Evolutionary conservation across 2,113 vertebrate species (phyloP), one percentile per base, ranked within the genome.

Genomic region (Gyps fulvus): DNA sequence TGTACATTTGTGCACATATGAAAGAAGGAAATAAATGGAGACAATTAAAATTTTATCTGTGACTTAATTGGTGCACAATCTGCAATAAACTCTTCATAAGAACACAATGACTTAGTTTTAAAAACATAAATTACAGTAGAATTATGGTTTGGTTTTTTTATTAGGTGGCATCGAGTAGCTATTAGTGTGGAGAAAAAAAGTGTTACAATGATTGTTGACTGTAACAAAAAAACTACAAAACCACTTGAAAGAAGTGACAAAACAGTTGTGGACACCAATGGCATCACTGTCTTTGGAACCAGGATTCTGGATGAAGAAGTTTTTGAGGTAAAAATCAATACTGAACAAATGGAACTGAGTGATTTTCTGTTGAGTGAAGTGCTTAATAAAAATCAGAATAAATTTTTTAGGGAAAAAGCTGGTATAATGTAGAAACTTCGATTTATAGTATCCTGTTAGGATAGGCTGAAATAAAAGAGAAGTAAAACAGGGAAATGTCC

Each of bases 101-200:
- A 72, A 43, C 11, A 54, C 3, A 4, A 15, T 70, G n/a, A 36
- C 42, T 16, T 89, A 9, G 38, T 95, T 76, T 84, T 73, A 70
- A 65, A 81, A 70, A 62, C 23, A 50, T 26, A 72, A 50, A 78
- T 96, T 79, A 80, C 36, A 19, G 40, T 62, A 54, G 36, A 45
- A 38, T 89, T 76, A 13, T 88, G 5, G 3, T 82, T 34, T 47
- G 0, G 7, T 0, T 58, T 38, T 95, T 93, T 90, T 69, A 57
- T 83, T 93, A 99, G 99, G 98, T 99, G 99, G 99, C 99, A 99
- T 97, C 99, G 99, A 58, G 98, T 99, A 58, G 99, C 99, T 66
- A 99, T 99, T 97, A 99, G 99, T 11, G 99, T 99, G 92, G 99
- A 99, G 98, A 99, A 99, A 98, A 99, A 99, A 97, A 99, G 98